Conservation (phyloP, 2,888 invertebrate genomes). For the Myopa tessellatipennis region DNA sequence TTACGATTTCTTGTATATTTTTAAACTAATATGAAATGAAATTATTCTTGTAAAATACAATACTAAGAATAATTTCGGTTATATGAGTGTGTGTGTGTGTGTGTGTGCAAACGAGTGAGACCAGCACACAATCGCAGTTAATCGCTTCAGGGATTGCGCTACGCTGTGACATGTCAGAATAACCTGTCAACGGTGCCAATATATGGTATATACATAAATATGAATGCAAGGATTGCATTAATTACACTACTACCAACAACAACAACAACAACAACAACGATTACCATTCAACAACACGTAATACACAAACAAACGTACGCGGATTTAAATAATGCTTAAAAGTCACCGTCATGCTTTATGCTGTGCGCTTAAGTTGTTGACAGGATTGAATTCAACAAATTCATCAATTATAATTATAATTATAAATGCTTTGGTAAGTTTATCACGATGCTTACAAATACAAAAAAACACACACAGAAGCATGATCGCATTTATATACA, state of each 20-base stretch:
- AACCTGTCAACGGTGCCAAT: not conserved
- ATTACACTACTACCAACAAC: not conserved
- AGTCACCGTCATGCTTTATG: not conserved
- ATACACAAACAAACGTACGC: not conserved
- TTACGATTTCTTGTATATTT: too few relatives aligned
- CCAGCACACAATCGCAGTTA: not conserved
- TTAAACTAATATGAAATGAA: too few relatives aligned
- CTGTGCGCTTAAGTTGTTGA: constrained; percentile 28
- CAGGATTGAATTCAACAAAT: constrained; percentile 30
- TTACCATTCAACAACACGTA: not conserved
- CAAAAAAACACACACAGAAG: too few relatives aligned
- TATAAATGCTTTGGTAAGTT: constrained; percentile 10
- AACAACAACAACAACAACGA: too few relatives aligned
- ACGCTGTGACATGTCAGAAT: not conserved
- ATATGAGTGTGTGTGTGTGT: not conserved
- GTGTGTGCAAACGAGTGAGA: not conserved
- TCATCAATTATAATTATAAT: constrained; percentile 27
- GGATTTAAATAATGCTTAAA: not conserved
- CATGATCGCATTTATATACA: too few relatives aligned
- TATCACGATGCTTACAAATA: too few relatives aligned
- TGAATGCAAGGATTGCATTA: not conserved
- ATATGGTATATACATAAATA: not conserved
- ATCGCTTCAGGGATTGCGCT: not conserved
- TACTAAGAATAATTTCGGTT: too few relatives aligned
- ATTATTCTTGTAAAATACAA: too few relatives aligned